Conservation (phyloP, 2,797 vertebrate genomes). For the Aulostomus chinensis region DNA sequence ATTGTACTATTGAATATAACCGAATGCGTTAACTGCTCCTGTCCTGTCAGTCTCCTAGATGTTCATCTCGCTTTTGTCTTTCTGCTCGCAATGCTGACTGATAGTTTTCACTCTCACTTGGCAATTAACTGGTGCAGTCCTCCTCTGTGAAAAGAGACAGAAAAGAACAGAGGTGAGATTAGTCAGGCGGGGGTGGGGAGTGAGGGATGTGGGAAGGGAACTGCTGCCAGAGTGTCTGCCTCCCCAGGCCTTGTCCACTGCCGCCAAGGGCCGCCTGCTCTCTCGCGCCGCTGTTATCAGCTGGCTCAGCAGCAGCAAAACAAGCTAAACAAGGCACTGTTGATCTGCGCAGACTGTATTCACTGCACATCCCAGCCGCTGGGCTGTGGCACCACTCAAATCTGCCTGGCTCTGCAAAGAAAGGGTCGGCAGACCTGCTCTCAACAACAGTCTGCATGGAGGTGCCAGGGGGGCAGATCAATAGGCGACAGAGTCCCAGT, state of each 20-base stretch:
- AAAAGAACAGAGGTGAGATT: conserved; percentile 76
- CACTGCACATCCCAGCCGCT: conserved; percentile 83
- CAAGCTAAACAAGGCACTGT: conserved; percentile 89
- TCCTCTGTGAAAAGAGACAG: conserved; percentile 81
- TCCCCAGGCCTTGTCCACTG: conserved; percentile 84
- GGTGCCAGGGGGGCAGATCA: conserved; percentile 65
- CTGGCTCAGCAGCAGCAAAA: conserved; percentile 83
- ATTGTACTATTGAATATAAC: no score
- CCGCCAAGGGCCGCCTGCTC: conserved; percentile 80
- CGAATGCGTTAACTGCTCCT: no score
- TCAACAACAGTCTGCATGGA: conserved; percentile 75
- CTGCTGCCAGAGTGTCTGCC: conserved; percentile 92
- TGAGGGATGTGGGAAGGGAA: conserved; percentile 69
- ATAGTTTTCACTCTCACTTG: conserved; percentile 70
- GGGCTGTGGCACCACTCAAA: conserved; percentile 87
- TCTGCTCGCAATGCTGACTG: no score
- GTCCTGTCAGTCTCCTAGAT: no score
- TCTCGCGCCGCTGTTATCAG: conserved; percentile 86
- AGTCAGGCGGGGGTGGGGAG: conserved; percentile 53
- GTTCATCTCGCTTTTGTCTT: no score
- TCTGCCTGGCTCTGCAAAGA: conserved; percentile 75
- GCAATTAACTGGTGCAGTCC: conserved; percentile 72
- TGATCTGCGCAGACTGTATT: conserved; percentile 88
- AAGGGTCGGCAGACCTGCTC: conserved; percentile 69
- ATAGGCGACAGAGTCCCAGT: conserved; percentile 54